These are phyloP conservation scores for Whitmania pigra DNA, from an alignment of 1,140 invertebrate genomes.

Conservation along the genomic window DNA sequence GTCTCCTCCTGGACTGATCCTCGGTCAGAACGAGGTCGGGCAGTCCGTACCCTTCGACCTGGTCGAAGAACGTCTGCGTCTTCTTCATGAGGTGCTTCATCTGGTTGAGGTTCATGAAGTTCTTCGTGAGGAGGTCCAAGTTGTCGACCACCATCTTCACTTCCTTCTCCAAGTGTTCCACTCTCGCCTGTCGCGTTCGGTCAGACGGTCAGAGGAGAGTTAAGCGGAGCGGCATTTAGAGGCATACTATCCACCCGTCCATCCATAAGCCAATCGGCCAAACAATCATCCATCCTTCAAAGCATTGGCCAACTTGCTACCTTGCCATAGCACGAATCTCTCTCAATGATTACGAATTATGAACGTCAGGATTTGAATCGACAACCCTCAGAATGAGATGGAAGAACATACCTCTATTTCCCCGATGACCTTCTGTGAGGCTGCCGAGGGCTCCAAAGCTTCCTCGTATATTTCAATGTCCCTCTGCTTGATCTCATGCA, in stretches of 20 bases:
- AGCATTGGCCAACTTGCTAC: no score
- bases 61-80: constrained; percentile 79
- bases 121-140: constrained; percentile 78
- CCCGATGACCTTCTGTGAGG: constrained; percentile 88
- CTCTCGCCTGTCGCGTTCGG: constrained; percentile 39
- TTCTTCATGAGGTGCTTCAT: constrained; percentile 80
- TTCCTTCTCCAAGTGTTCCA: constrained; percentile 40
- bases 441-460: constrained; percentile 78
- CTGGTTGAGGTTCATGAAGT: constrained; percentile 83
- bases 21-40: not conserved
- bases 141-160: constrained; percentile 62
- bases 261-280: no score
- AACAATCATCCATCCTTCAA: no score
- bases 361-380: no score
- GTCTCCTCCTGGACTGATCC: not conserved
- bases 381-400: no score
- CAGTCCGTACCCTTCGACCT: constrained; percentile 49
- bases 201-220: no score
- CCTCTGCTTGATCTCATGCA: constrained; percentile 86
- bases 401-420: constrained; percentile 51
- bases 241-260: no score
- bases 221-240: no score
- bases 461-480: constrained; percentile 73
- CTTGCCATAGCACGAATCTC: no score
- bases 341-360: no score